Percentiles rank a stretch among this genome's conserved stretches.
Evolutionary conservation across 2,888 invertebrate genomes (phyloP).

Genomic region (Norana najaformis): DNA sequence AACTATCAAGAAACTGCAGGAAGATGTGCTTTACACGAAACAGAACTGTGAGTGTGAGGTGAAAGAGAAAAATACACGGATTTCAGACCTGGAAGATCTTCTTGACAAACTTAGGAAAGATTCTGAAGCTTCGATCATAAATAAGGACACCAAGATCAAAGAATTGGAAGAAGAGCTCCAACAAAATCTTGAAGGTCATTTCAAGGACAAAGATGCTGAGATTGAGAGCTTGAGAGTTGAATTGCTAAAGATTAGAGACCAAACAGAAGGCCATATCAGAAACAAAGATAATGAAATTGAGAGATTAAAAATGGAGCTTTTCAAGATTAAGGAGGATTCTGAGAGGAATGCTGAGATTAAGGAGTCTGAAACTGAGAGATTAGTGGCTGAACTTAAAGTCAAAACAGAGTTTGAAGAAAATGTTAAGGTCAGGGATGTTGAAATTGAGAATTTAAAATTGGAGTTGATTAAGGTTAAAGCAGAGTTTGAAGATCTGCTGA

Average conservation of each 20-base stretch:
- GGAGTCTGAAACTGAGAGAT: background rate
- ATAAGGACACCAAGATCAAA: background rate
- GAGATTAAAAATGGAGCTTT: conserved; percentile 1
- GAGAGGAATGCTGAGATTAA: conserved; percentile 27
- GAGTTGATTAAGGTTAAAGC: background rate
- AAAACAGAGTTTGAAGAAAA: background rate
- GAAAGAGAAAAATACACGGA: background rate
- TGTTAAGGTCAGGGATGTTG: conserved; percentile 18
- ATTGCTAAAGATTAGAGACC: background rate
- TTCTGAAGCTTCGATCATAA: background rate
- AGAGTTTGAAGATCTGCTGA: background rate
- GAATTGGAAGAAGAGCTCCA: background rate
- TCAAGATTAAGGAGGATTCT: conserved; percentile 31
- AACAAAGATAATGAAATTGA: conserved; percentile 3
- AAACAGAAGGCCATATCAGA: background rate
- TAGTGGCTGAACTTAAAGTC: background rate
- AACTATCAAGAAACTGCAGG: background rate
- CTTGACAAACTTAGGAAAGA: background rate
- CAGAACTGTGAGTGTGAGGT: background rate
- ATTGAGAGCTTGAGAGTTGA: background rate
- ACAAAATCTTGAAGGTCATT: background rate
- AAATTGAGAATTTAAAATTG: background rate
- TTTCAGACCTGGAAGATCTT: background rate
- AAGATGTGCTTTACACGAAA: background rate
- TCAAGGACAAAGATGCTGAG: background rate